phyloP scores from a whole-genome alignment of 2,888 invertebrate genomes.

The Agonopterix subpropinquella region DNA sequence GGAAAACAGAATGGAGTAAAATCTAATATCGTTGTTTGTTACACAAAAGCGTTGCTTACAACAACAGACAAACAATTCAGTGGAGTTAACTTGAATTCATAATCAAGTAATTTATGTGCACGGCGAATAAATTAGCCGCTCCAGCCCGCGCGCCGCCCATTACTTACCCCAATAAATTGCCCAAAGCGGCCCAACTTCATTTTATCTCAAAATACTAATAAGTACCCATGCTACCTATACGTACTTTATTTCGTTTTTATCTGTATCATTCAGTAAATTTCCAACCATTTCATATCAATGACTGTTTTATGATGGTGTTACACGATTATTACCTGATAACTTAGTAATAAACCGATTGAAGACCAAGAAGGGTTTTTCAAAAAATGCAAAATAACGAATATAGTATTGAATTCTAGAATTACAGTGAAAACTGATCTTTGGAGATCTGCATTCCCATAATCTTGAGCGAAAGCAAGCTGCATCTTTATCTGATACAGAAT shows the following conservation, averaged over 20 bases:
- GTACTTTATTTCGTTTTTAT: conserved; percentile 45
- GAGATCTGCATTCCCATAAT: too few relatives aligned
- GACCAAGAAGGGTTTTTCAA: conserved; percentile 18
- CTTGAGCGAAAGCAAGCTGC: too few relatives aligned
- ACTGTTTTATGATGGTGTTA: conserved; percentile 61
- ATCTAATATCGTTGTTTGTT: conserved; percentile 65
- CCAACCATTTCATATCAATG: conserved; percentile 36
- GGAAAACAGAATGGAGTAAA: conserved; percentile 46
- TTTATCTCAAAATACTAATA: conserved; percentile 75
- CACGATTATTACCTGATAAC: conserved; percentile 55
- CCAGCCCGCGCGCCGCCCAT: conserved; percentile 71
- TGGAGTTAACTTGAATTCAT: conserved; percentile 74
- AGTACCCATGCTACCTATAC: conserved; percentile 61
- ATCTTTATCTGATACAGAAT: conserved; percentile 30
- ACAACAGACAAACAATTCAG: conserved; percentile 72
- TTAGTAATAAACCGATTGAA: conserved; percentile 31
- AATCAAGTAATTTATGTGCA: conserved; percentile 77
- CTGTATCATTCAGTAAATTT: conserved; percentile 34
- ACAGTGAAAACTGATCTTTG: too few relatives aligned
- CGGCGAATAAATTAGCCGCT: conserved; percentile 75
- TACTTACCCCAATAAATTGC: conserved; percentile 76
- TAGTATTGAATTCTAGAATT: too few relatives aligned
- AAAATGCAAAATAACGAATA: conserved; percentile 18
- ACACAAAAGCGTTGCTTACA: conserved; percentile 65
- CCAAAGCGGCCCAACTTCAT: conserved; percentile 74